Evolutionary conservation across 2,888 invertebrate genomes (phyloP).

Genomic region (Tetranychus truncatus): DNA sequence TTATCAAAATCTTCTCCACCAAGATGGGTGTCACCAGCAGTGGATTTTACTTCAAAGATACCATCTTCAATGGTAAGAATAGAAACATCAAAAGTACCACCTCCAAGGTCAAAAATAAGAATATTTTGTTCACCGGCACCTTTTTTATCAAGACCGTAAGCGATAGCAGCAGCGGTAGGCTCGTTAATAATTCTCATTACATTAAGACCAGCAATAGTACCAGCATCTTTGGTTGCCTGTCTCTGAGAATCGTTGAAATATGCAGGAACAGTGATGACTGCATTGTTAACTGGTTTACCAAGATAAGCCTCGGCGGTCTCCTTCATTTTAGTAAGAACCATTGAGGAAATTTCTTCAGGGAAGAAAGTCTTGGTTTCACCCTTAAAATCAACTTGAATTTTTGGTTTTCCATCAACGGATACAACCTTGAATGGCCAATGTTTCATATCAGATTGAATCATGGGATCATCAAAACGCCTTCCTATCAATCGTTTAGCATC

Average conservation of each 20-base stretch:
- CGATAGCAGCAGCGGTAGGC: constrained; percentile 34
- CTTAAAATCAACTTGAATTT: constrained; percentile 28
- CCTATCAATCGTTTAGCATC: constrained; percentile 66
- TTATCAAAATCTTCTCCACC: constrained; percentile 37
- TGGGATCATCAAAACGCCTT: constrained; percentile 53
- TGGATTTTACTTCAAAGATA: constrained; percentile 37
- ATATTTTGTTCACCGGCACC: constrained; percentile 24
- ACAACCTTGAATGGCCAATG: constrained; percentile 63
- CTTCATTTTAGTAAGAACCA: constrained; percentile 23
- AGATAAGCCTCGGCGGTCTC: constrained; percentile 22
- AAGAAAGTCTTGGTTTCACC: constrained; percentile 41
- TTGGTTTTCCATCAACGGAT: constrained; percentile 40
- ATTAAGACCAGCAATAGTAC: constrained; percentile 35
- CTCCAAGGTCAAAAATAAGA: constrained; percentile 23
- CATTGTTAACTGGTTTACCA: constrained; percentile 17
- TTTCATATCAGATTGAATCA: constrained; percentile 58
- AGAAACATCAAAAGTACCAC: constrained; percentile 25
- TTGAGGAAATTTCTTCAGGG: constrained; percentile 22
- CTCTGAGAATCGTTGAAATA: constrained; percentile 31
- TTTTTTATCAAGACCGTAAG: constrained; percentile 32
- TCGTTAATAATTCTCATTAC: constrained; percentile 37
- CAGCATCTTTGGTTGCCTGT: constrained; percentile 38
- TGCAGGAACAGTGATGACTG: constrained; percentile 25
- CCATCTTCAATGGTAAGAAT: constrained; percentile 22
- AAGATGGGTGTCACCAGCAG: constrained; percentile 40